Base-by-base conservation (phyloP, 2,888 invertebrate genomes). In the Gymnosoma rotundatum region DNA sequence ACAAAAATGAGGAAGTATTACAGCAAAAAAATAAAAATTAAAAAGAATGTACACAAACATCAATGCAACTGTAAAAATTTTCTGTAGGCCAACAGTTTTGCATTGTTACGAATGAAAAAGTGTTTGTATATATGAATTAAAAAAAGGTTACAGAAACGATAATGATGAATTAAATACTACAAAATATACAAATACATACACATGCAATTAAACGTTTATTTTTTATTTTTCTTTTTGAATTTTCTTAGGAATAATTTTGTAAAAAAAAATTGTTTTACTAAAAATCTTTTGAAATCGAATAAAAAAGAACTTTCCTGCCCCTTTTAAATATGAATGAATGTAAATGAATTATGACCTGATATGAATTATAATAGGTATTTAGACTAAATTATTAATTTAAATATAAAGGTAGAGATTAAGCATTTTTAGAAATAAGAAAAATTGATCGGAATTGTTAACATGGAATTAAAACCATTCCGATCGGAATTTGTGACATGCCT, bases 121-220 rank as follows among this genome's bases (percentile, higher is more conserved):
- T 36, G n/a, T 32, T 66, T 25, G 32, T 50, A 16, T 48, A 66
- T 32, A 67, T 52, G 16, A 54, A 67, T 52, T 52, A 67, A 63
- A 18, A 74, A 74, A 63, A 74, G 74, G 74, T 74, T 63, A 64
- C 52, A 63, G 12, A 63, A 54, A 52, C 52, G 20, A 74, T 54
- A 54, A 74, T 74, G 42, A 54, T 50, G 42, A 42, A 63, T 74
- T 74, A 74, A 72, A 60, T 42, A 48, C 58, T 54, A 67, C 52
- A 67, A 50, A 50, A 14, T 50, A 48, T 1, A 50, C 1, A 36
- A 0, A 50, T 10, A 10, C 18, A 48, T n/a, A n/a, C 21, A 64
- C 21, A 21, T 66, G 48, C 14, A 66, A 66, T 66, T 66, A 66
- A 32, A 66, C 6, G 50, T 18, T 50, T 66, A n/a, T 14, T 7